These are phyloP conservation scores for Rhinichthys klamathensis DNA, from an alignment of 2,113 vertebrate genomes.

Conservation along the genomic window DNA sequence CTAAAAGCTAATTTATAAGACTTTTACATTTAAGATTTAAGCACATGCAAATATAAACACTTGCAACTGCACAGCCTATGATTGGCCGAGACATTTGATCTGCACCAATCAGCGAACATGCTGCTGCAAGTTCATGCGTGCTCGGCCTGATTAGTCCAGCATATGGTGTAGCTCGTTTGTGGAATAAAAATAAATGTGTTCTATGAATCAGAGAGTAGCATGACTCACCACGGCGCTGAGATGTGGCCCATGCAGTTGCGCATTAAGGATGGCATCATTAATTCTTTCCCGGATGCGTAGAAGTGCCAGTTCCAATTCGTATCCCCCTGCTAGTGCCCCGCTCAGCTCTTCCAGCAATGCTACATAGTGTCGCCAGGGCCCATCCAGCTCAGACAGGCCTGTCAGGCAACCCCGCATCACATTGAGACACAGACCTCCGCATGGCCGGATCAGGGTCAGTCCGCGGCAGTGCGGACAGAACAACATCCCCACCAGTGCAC, in stretches of 20 bases:
- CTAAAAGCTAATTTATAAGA: neutral
- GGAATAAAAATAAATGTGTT: slow-evolving; percentile 30
- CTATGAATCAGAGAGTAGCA: neutral
- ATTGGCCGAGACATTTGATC: neutral
- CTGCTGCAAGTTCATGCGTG: neutral
- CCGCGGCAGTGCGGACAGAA: slow-evolving; percentile 91
- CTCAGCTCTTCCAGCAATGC: slow-evolving; percentile 80
- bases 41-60: neutral
- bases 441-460: slow-evolving; percentile 86
- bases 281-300: slow-evolving; percentile 78
- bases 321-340: slow-evolving; percentile 78
- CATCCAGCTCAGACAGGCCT: slow-evolving; percentile 83
- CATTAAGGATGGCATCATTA: slow-evolving; percentile 86
- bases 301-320: slow-evolving; percentile 82
- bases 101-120: neutral
- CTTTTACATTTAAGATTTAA: neutral
- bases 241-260: slow-evolving; percentile 84
- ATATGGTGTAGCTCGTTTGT: slow-evolving; percentile 6
- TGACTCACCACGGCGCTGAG: slow-evolving; percentile 84
- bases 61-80: neutral
- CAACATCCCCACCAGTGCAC: slow-evolving; percentile 86
- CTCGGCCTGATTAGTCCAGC: slow-evolving; percentile 11
- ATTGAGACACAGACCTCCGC: slow-evolving; percentile 85
- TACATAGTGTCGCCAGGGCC: slow-evolving; percentile 83
- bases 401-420: slow-evolving; percentile 90